Conservation (phyloP, 2,113 vertebrate genomes). For the Centropristis striata region DNA sequence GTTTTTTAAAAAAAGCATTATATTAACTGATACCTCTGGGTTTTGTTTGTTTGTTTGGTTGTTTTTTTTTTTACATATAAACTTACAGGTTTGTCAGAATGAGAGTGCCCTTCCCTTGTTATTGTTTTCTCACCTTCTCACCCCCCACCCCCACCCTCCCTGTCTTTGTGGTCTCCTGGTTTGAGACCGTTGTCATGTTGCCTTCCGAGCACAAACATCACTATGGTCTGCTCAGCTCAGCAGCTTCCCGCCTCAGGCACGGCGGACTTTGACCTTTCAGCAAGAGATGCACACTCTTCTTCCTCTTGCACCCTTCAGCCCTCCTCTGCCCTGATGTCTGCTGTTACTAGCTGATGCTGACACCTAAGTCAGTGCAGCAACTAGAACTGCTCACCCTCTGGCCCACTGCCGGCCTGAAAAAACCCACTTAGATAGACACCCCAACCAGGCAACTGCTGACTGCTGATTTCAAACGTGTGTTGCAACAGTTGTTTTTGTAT, state of each 20-base stretch:
- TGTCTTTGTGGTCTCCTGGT: conserved; percentile 20
- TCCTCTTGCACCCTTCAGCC: not conserved
- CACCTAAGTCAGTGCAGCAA: conserved; percentile 41
- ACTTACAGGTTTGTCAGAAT: not conserved
- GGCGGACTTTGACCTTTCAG: conserved; percentile 65
- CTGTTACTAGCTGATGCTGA: conserved; percentile 15
- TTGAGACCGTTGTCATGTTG: conserved; percentile 34
- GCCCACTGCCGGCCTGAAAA: conserved; percentile 29
- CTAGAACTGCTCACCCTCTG: conserved; percentile 20
- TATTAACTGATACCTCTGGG: not conserved
- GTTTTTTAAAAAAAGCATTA: not conserved
- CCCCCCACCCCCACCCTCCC: not conserved
- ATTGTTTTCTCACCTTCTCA: conserved; percentile 51
- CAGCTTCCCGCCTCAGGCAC: conserved; percentile 16
- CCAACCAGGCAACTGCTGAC: not conserved
- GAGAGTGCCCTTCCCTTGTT: conserved; percentile 22
- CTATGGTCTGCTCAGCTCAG: not conserved
- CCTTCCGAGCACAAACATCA: conserved; percentile 35
- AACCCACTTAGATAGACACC: not conserved
- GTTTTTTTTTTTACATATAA: not conserved
- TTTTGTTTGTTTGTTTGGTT: not conserved
- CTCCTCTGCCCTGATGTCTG: not conserved
- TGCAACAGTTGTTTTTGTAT: conserved; percentile 40
- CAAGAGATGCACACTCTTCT: not conserved
- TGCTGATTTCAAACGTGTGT: conserved; percentile 36